Evolutionary conservation across 2,888 invertebrate genomes (phyloP), one percentile per base, ranked within the genome.

Genomic region (Dichetophora obliterata): DNA sequence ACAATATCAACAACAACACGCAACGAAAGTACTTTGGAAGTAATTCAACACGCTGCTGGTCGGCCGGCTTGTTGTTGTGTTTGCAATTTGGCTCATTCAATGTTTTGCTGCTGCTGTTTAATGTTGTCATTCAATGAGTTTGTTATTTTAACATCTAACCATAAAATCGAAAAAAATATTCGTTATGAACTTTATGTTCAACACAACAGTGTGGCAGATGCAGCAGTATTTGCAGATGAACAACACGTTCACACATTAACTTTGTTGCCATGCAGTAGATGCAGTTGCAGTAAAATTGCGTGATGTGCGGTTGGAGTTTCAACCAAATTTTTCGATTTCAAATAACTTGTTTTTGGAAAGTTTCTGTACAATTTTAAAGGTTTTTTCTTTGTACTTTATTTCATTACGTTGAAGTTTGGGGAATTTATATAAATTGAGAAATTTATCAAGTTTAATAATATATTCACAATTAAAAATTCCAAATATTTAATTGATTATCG

Each of bases 1-100:
- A 34, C 75, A 75, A 65, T 24, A 73, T 59, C 27, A 68, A 66
- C 19, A 54, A 31, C 37, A 75, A 66, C 8, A 76, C 75, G 77
- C 11, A 43, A 1, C 43, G 43, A 43, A 14, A 11, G 14, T 1
- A 43, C 14, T 43, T 43, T 43, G 2, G 11, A 43, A 43, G 14
- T 43, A 11, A 43, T 43, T 43, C 14, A 43, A 43, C 43, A 14
- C 27, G 50, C 48, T 24, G 19, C 68, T 50, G 43, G 68, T 50
- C 68, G 68, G 68, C 50, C 50, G 22, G 22, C 22, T 11, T 16
- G 43, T 43, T 11, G 43, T 43, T 43, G 11, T 43, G 0, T 43
- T 43, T 43, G 1, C 5, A 1, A 59, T 3, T 27, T 27, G 59
- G 22, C 14, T 24, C 22, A 4, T 3, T 6, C 9, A 16, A 59